Evolutionary conservation across 2,113 vertebrate species (phyloP).

Genomic region (Notechis scutatus): DNA sequence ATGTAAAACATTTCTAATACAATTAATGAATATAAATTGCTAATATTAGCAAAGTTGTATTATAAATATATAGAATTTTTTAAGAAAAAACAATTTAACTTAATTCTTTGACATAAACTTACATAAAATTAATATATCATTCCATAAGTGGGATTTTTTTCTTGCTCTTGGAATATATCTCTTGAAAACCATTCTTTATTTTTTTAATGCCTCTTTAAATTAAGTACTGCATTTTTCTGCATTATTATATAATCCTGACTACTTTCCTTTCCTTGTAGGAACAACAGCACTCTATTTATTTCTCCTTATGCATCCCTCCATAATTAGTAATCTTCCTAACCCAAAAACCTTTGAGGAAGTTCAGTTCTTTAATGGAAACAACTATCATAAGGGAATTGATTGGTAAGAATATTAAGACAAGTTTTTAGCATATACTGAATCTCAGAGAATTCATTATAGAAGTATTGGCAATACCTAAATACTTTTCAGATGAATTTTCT

Average conservation of each 20-base stretch:
- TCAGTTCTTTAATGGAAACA: constrained; percentile 98
- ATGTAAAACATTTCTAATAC: background rate
- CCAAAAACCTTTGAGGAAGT: constrained; percentile 96
- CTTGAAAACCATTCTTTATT: background rate
- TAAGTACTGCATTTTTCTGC: background rate
- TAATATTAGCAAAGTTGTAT: background rate
- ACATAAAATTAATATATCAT: background rate
- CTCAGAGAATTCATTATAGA: constrained; percentile 51
- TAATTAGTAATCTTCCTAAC: constrained; percentile 92
- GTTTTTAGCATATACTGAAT: constrained; percentile 45
- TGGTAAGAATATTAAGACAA: constrained; percentile 78
- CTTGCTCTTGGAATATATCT: background rate
- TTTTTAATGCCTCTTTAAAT: background rate
- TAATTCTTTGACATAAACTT: background rate
- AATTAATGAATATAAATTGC: background rate
- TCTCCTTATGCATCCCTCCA: constrained; percentile 96
- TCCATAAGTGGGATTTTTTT: constrained; percentile 5
- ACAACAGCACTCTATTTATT: constrained; percentile 98
- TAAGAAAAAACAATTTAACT: background rate
- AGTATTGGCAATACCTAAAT: constrained; percentile 34
- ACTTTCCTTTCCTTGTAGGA: constrained; percentile 69
- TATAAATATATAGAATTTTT: background rate
- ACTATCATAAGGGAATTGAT: constrained; percentile 97
- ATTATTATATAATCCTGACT: constrained; percentile 1
- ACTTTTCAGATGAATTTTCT: constrained; percentile 58